Evolutionary conservation across 2,797 vertebrate species (phyloP).

Genomic region (Alosa sapidissima): DNA sequence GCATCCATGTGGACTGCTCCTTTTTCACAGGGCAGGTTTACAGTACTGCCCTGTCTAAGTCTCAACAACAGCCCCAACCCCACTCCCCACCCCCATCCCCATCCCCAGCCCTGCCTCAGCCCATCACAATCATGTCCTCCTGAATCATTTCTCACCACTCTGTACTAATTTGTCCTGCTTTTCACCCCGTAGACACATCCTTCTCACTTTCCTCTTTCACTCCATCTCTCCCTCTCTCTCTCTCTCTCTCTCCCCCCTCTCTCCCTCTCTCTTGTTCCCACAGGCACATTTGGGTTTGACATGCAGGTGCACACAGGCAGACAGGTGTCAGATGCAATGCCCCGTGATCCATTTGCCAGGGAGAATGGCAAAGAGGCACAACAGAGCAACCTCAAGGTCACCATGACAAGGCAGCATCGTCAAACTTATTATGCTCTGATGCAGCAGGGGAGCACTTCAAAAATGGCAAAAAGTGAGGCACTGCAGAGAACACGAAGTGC

Average conservation of each 20-base stretch:
- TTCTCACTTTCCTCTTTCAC: background rate
- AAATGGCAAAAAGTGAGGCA: background rate
- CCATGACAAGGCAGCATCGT: background rate
- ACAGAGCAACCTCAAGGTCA: slow-evolving; percentile 14
- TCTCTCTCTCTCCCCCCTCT: background rate
- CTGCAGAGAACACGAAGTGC: too few relatives aligned
- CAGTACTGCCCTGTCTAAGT: background rate
- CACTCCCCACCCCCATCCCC: background rate
- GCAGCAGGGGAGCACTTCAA: background rate
- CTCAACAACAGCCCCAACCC: background rate
- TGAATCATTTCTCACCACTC: background rate
- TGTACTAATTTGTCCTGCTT: background rate
- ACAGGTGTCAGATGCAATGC: slow-evolving; percentile 18
- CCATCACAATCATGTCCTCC: background rate
- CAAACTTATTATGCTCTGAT: background rate
- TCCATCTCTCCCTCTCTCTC: background rate
- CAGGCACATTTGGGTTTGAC: background rate
- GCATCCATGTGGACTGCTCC: background rate
- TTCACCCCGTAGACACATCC: background rate
- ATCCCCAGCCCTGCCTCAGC: background rate
- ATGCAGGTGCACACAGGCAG: background rate
- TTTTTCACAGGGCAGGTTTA: background rate
- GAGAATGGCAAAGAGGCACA: background rate
- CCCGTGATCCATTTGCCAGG: background rate
- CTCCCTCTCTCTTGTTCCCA: background rate